Conservation (phyloP, 2,888 invertebrate species). For the Gandaritis pyraliata region DNA sequence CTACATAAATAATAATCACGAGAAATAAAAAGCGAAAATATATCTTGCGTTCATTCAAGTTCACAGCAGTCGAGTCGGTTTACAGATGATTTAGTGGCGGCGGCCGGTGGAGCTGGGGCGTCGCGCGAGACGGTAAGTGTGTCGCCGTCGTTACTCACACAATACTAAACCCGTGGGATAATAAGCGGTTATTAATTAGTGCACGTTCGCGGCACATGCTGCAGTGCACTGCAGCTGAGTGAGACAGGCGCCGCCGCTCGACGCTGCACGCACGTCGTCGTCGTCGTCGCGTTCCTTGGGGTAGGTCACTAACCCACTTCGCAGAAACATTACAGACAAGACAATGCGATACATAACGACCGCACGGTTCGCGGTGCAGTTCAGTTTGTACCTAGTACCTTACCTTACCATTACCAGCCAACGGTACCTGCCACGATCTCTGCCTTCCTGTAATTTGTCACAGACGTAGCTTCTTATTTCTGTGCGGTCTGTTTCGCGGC, state of each 20-base stretch:
- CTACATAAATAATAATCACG: constrained; percentile 37
- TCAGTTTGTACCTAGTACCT: no score
- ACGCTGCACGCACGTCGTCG: constrained; percentile 15
- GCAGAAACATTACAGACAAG: constrained; percentile 3
- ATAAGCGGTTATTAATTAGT: constrained; percentile 26
- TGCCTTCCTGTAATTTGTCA: constrained; percentile 18
- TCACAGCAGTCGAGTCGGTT: constrained; percentile 23
- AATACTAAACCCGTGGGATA: constrained; percentile 33
- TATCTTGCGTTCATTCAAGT: constrained; percentile 39
- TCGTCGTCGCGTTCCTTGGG: constrained; percentile 32
- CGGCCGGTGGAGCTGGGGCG: not conserved
- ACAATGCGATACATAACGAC: no score
- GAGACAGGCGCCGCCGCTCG: constrained; percentile 10
- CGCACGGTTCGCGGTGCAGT: no score
- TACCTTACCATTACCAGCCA: not conserved
- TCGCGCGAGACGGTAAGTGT: constrained; percentile 3
- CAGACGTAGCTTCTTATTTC: constrained; percentile 15
- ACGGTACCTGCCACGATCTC: constrained; percentile 18
- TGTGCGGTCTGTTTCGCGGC: constrained; percentile 14
- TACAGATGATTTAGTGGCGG: constrained; percentile 20
- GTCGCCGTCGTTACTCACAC: constrained; percentile 14
- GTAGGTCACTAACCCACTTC: constrained; percentile 38
- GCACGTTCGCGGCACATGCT: constrained; percentile 7
- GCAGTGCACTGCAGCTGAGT: constrained; percentile 1
- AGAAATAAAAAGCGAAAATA: constrained; percentile 26